Evolutionary conservation across 2,888 invertebrate genomes (phyloP).

Genomic region (Acrobeloides nanus): DNA sequence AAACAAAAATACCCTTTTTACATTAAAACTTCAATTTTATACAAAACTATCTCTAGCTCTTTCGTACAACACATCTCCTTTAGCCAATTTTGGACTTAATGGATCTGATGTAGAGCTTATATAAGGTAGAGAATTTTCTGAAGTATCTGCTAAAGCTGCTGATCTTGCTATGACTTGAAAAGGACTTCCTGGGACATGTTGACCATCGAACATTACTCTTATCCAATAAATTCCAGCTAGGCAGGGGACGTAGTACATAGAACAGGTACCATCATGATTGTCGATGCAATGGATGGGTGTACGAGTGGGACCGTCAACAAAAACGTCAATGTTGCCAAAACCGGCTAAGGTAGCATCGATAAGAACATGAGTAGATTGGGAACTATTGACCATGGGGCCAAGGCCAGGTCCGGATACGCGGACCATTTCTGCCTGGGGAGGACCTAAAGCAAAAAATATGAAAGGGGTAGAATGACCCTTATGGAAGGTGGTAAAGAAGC

Average conservation of each 20-base stretch:
- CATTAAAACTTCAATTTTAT: too few species aligned
- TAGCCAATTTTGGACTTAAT: too few species aligned
- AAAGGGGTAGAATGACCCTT: slow-evolving; percentile 23
- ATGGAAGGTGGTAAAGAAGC: too few species aligned
- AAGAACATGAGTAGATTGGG: slow-evolving; percentile 26
- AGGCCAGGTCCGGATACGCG: slow-evolving; percentile 37
- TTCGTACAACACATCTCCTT: too few species aligned
- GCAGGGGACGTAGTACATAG: slow-evolving; percentile 89
- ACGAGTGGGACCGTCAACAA: slow-evolving; percentile 68
- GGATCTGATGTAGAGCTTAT: too few species aligned
- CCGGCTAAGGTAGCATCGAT: slow-evolving; percentile 40
- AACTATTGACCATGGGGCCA: slow-evolving; percentile 30
- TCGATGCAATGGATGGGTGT: slow-evolving; percentile 78
- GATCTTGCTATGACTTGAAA: too few species aligned
- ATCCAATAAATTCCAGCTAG: slow-evolving; percentile 96
- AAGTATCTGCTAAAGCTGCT: too few species aligned
- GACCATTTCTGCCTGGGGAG: slow-evolving; percentile 36
- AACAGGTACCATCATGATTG: slow-evolving; percentile 84
- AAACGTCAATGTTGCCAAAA: slow-evolving; percentile 42
- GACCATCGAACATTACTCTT: too few species aligned
- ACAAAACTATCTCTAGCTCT: too few species aligned
- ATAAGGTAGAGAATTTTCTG: too few species aligned
- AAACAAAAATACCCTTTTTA: too few species aligned
- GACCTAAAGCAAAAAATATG: slow-evolving; percentile 36
- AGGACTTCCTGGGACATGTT: too few species aligned